Percentiles rank a stretch among this genome's conserved stretches.
Evolutionary conservation across 2,797 vertebrate species (phyloP).

Genomic region (Borostomias antarcticus): DNA sequence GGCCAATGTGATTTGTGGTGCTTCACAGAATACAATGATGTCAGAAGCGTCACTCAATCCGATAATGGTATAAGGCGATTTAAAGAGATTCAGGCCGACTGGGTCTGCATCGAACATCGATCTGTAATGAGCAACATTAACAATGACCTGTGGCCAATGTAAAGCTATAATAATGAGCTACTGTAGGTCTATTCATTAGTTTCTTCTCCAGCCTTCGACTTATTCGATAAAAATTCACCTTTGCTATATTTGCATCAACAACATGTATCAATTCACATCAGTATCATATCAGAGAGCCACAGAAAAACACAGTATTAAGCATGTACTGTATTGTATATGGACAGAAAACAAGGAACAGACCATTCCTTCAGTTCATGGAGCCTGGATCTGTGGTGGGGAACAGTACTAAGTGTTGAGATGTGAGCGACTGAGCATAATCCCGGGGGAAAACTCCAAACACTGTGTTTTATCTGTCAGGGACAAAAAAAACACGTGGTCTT

Average conservation of each 20-base stretch:
- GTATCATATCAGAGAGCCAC: constrained; percentile 64
- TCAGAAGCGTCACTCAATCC: constrained; percentile 13
- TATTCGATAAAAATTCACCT: constrained; percentile 28
- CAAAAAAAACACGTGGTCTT: constrained; percentile 46
- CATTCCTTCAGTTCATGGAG: constrained; percentile 63
- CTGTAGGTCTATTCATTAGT: constrained; percentile 6
- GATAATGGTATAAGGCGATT: constrained; percentile 8
- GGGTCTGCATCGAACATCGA: constrained; percentile 38
- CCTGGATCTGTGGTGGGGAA: constrained; percentile 69
- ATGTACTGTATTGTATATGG: constrained; percentile 45
- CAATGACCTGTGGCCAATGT: constrained; percentile 32
- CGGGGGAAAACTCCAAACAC: constrained; percentile 58
- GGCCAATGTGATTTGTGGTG: constrained; percentile 15
- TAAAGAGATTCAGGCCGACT: neutral
- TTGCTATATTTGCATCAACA: constrained; percentile 53
- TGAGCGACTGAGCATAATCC: constrained; percentile 67
- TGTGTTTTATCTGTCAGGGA: constrained; percentile 55
- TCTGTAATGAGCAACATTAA: constrained; percentile 44
- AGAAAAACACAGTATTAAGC: constrained; percentile 56
- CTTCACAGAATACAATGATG: constrained; percentile 31
- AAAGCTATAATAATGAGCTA: constrained; percentile 31
- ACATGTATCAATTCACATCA: constrained; percentile 56
- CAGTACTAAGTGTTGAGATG: constrained; percentile 71
- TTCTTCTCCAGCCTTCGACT: constrained; percentile 27
- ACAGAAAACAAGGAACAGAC: constrained; percentile 63